phyloP scores from a whole-genome alignment of 2,797 vertebrate genomes.

The Echiichthys vipera region DNA sequence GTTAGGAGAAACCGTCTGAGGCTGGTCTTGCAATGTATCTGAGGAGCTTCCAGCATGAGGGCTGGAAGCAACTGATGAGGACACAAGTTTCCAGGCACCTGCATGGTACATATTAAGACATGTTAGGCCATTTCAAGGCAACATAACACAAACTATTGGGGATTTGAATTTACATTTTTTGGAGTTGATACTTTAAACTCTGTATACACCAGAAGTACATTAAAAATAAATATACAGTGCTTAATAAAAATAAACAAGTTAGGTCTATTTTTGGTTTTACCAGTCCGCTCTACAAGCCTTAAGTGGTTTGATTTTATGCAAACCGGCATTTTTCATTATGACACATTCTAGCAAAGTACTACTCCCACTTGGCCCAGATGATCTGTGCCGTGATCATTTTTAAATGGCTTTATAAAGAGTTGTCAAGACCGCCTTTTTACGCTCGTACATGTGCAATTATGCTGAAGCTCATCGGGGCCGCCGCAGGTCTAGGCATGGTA shows the following conservation, averaged over 20 bases:
- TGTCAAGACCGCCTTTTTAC: too few species aligned
- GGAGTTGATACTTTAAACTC: background rate
- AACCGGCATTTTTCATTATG: too few species aligned
- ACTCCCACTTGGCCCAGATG: too few species aligned
- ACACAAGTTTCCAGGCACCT: conserved; percentile 79
- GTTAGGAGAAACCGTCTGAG: conserved; percentile 25
- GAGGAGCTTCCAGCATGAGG: conserved; percentile 30
- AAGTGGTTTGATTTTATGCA: too few species aligned
- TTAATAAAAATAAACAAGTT: background rate
- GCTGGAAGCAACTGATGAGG: conserved; percentile 37
- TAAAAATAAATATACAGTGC: background rate
- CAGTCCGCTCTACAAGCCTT: too few species aligned
- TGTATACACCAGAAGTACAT: background rate
- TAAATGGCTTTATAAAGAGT: too few species aligned
- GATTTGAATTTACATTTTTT: background rate
- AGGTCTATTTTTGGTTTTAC: too few species aligned
- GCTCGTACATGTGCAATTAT: too few species aligned
- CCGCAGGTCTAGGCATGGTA: too few species aligned
- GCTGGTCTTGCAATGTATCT: conserved; percentile 51
- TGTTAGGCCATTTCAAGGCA: background rate
- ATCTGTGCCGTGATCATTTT: too few species aligned
- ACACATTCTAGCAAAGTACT: too few species aligned
- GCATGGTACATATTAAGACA: conserved; percentile 10
- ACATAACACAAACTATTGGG: background rate
- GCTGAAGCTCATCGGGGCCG: too few species aligned